Evolutionary conservation across 2,888 invertebrate genomes (phyloP), one percentile per base, ranked within the genome.

Genomic region (Synanthedon formicaeformis): DNA sequence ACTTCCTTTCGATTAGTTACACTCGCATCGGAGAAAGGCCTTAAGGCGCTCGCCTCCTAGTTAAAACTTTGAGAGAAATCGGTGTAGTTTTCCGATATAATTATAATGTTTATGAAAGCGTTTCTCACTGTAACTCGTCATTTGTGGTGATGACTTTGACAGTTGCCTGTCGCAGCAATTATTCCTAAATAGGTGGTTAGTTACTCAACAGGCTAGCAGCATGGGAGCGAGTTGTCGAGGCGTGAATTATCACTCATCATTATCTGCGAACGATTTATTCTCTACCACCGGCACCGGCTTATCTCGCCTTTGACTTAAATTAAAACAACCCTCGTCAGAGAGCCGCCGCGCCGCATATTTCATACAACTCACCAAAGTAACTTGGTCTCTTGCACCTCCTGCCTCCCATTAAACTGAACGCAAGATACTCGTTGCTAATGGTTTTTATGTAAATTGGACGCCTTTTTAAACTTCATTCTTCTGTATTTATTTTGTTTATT

Each of bases 371-470:
- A 58, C 64, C 59, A 59, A 55, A 54, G 60, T 71, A 71, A 67
- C 64, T 66, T 66, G 68, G 68, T 71, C 67, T 69, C 64, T 66
- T 62, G 55, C 63, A 65, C 59, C 56, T 56, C 53, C 52, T 54
- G 55, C 54, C 51, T 52, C 54, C 53, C 56, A 53, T 57, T 56
- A 55, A 60, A 58, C 54, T 27, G 41, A 56, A 55, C 55, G 51
- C 54, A 60, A 60, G 60, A 57, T 62, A 55, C 55, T 60, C 51
- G 66, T 64, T 63, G 59, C 62, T 65, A 65, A 71, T 71, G 76
- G 74, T 76, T 81, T 78, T 81, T 77, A 81, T 81, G 81, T 76
- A 81, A 81, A 81, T 81, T 76, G 66, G 70, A 65, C 60, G 62
- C 61, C 58, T 69, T 69, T 70, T 69, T 70, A 57, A 54, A 58